Base-by-base conservation (phyloP, 2,113 vertebrate genomes). In the Passer domesticus region DNA sequence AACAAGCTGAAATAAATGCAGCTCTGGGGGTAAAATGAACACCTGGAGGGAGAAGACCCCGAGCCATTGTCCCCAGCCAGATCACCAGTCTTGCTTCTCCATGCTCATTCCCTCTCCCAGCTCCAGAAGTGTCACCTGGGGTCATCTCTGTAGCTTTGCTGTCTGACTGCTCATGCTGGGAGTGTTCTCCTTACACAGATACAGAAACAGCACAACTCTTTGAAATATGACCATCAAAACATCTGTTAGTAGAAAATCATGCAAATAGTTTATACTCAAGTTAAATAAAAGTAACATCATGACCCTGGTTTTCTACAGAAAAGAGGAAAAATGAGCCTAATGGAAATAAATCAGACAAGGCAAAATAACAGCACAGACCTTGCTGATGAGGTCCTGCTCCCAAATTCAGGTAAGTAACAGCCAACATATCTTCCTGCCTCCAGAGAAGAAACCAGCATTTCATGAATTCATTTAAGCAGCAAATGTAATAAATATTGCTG, bases 31-130 rank as follows among this genome's bases (percentile, higher is more conserved):
- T 55, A 35, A 64, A 72, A 64, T 4, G 11, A 79, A 33, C 11
- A 35, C 4, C 30, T 43, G 30, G 53, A 68, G 70, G 46, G 24
- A 31, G 47, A 63, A n/a, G 22, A 70, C 6, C 1, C 4, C 0
- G 2, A 56, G 47, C n/a, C 27, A 49, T 10, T 35, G 15, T 19
- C 30, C 11, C 53, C 35, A 15, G 28, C 28, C 16, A 49, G 33
- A 8, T 3, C 9, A 28, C 6, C 37, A 8, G 17, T 31, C 7
- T n/a, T 27, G 11, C 21, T 66, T 14, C 39, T 56, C 50, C 24
- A 67, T 41, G 70, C 47, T 79, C 25, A 23, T 53, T 70, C 55
- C 21, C 19, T 30, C 21, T 30, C 44, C 28, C 41, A 2, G 1
- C 59, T 58, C 50, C 43, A 28, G 37, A 60, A 13, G 28, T 33